Conservation (phyloP, 1,140 invertebrate genomes). For the Acromyrmex echinatior region DNA sequence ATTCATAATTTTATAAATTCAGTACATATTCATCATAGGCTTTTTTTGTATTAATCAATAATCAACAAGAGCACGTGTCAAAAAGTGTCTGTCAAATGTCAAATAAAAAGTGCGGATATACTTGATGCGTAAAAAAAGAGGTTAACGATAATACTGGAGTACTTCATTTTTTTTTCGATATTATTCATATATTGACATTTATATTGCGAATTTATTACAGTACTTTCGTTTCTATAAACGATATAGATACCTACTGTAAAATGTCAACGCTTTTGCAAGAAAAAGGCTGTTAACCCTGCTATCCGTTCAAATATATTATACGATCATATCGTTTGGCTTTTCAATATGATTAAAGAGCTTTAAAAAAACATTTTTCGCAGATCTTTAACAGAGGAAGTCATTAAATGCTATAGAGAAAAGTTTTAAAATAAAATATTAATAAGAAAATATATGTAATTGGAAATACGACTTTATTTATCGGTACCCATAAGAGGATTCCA, state of each 20-base stretch:
- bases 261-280: background rate
- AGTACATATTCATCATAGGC: background rate
- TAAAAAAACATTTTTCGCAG: too few species aligned
- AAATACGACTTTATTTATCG: background rate
- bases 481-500: slow-evolving; percentile 3
- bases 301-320: too few species aligned
- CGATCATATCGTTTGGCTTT: too few species aligned
- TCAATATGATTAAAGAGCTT: too few species aligned
- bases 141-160: background rate
- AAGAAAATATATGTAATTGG: background rate
- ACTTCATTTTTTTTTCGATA: background rate
- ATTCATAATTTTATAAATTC: background rate
- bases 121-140: background rate
- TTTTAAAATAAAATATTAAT: too few species aligned
- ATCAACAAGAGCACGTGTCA: background rate
- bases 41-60: background rate
- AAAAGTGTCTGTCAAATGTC: background rate
- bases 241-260: background rate
- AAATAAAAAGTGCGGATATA: background rate
- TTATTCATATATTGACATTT: background rate
- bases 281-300: background rate
- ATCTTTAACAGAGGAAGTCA: too few species aligned
- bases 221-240: background rate
- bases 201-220: background rate
- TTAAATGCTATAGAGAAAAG: too few species aligned